A percentile compares a stretch with the other conserved stretches of the same genome.
These are phyloP conservation scores for Meteorus sp. DNA, from an alignment of 1,140 invertebrate genomes.

Conservation along the genomic window DNA sequence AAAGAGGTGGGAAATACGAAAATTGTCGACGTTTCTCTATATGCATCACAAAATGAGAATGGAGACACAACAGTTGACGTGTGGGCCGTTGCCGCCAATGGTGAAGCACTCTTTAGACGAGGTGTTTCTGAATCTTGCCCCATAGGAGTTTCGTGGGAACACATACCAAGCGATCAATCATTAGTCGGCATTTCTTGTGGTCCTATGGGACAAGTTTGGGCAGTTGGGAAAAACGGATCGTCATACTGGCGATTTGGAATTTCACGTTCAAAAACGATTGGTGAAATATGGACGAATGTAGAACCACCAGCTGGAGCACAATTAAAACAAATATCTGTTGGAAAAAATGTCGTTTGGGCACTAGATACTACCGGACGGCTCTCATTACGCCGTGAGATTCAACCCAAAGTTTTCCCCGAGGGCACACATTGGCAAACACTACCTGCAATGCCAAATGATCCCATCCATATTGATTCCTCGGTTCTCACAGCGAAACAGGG, in stretches of 20 bases:
- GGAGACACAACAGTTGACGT: constrained; percentile 62
- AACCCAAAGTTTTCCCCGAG: constrained; percentile 69
- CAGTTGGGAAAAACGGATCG: constrained; percentile 81
- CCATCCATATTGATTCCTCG: constrained; percentile 60
- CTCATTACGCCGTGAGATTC: constrained; percentile 69
- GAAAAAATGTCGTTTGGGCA: constrained; percentile 71
- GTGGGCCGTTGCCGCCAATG: constrained; percentile 81
- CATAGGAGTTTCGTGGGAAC: constrained; percentile 76
- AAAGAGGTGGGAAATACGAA: constrained; percentile 80
- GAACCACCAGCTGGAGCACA: constrained; percentile 68
- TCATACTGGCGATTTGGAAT: constrained; percentile 77
- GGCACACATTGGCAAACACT: constrained; percentile 73
- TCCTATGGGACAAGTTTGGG: constrained; percentile 77
- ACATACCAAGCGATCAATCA: constrained; percentile 74
- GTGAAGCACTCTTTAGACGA: constrained; percentile 78
- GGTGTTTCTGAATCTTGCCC: constrained; percentile 73
- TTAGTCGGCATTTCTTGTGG: constrained; percentile 73
- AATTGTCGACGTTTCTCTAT: constrained; percentile 78
- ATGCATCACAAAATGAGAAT: constrained; percentile 54
- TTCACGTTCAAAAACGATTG: constrained; percentile 65
- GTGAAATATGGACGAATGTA: constrained; percentile 64
- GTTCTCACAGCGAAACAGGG: constrained; percentile 57
- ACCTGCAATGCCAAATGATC: constrained; percentile 61
- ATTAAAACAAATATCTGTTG: constrained; percentile 78
- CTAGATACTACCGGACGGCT: constrained; percentile 66